Conservation (phyloP, 1,140 invertebrate genomes). For the Drosophila nebulosa region DNA sequence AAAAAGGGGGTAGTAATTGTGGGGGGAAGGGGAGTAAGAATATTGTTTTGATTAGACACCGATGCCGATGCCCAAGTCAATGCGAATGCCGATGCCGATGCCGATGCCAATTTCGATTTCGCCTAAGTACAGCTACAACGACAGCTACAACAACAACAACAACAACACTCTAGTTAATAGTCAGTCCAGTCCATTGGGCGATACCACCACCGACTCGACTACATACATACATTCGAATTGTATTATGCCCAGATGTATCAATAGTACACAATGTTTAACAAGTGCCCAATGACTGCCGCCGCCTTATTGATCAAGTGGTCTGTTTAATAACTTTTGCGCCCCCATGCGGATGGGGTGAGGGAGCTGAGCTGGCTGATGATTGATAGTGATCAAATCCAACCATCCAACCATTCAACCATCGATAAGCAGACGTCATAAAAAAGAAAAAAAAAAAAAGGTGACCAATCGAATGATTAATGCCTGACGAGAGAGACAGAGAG, state of each 20-base stretch:
- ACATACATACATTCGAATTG: too few relatives aligned
- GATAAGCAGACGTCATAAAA: background rate
- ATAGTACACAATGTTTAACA: background rate
- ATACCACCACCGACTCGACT: too few relatives aligned
- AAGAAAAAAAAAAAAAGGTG: background rate
- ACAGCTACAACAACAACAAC: slow-evolving; percentile 40
- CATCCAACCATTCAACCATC: background rate
- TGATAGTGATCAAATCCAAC: background rate
- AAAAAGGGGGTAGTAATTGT: too few relatives aligned
- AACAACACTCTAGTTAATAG: too few relatives aligned
- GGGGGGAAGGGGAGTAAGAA: background rate
- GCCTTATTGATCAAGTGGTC: slow-evolving; percentile 53
- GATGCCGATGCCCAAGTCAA: background rate
- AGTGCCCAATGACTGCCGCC: slow-evolving; percentile 35
- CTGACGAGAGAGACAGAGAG: too few relatives aligned
- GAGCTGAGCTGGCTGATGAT: background rate
- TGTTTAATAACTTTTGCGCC: slow-evolving; percentile 56
- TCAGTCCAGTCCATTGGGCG: slow-evolving; percentile 21
- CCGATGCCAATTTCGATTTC: background rate
- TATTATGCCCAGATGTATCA: background rate
- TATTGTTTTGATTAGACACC: slow-evolving; percentile 56
- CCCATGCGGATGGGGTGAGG: background rate
- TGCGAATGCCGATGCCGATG: background rate
- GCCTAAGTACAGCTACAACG: slow-evolving; percentile 33
- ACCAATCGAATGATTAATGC: background rate